phyloP scores from a whole-genome alignment of 2,888 invertebrate species.

The Hecatera dysodea region DNA sequence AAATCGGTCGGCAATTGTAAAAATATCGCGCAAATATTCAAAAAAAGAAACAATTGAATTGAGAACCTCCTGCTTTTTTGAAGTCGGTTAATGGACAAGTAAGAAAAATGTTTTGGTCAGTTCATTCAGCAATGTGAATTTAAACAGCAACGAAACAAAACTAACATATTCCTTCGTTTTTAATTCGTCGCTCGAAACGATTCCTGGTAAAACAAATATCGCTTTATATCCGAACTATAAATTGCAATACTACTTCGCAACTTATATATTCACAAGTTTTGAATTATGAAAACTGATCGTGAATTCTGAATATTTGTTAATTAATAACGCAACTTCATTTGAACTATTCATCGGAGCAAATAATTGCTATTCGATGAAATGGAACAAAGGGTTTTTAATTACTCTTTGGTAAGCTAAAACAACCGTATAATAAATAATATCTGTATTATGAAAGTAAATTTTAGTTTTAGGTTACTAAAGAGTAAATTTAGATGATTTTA shows the following conservation, averaged over 20 bases:
- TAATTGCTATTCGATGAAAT: slow-evolving; percentile 23
- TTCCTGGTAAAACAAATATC: background rate
- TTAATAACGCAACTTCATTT: slow-evolving; percentile 3
- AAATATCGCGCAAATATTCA: too few relatives aligned
- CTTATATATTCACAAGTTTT: slow-evolving; percentile 7
- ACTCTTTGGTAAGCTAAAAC: too few relatives aligned
- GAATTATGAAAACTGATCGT: slow-evolving; percentile 21
- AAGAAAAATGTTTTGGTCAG: background rate
- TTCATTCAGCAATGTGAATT: background rate
- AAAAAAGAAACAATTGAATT: too few relatives aligned
- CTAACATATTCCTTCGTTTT: slow-evolving; percentile 5
- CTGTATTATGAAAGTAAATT: background rate
- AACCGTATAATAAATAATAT: too few relatives aligned
- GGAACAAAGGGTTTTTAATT: background rate
- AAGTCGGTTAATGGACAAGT: too few relatives aligned
- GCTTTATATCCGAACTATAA: background rate
- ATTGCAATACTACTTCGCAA: background rate
- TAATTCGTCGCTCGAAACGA: background rate
- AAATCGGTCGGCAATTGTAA: too few relatives aligned
- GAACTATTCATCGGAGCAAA: background rate
- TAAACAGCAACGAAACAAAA: background rate
- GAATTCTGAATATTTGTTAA: slow-evolving; percentile 11
- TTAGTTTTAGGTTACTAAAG: background rate
- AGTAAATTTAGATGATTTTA: too few relatives aligned
- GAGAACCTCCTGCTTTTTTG: too few relatives aligned